Evolutionary conservation across 2,113 vertebrate species (phyloP).

Genomic region (Microcebus griseorufus): DNA sequence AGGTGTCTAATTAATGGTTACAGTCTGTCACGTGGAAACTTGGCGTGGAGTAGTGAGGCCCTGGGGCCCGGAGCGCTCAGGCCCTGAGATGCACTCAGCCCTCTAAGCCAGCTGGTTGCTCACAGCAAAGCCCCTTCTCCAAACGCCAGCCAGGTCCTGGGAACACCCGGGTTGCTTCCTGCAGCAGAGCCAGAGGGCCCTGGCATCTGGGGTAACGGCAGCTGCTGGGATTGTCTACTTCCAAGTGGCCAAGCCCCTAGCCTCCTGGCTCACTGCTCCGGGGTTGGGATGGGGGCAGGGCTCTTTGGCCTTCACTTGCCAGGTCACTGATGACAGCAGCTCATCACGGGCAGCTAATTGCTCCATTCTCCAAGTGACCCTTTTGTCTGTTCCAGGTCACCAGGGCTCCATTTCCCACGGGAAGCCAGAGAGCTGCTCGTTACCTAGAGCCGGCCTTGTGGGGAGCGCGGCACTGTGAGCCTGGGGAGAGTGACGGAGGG

Average conservation of each 20-base stretch:
- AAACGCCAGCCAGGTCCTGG: not conserved
- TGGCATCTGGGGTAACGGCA: not conserved
- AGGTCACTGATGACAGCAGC: constrained; percentile 26
- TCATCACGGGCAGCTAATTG: not conserved
- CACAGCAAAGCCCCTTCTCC: not conserved
- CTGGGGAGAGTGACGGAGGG: not conserved
- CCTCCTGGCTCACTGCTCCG: not conserved
- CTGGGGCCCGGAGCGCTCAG: not conserved
- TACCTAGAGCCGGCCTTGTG: not conserved
- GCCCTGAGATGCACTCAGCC: not conserved
- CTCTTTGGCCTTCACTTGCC: not conserved
- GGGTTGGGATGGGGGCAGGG: not conserved
- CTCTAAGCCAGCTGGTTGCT: not conserved
- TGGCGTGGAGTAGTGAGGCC: not conserved
- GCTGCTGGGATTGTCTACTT: not conserved
- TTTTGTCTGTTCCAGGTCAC: constrained; percentile 8
- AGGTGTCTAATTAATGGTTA: constrained; percentile 30
- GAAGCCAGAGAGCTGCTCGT: not conserved
- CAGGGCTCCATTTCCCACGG: not conserved
- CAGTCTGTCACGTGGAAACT: not conserved
- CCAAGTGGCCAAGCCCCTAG: not conserved
- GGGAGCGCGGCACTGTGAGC: not conserved
- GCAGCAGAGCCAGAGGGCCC: not conserved
- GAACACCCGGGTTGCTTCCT: not conserved
- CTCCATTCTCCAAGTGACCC: constrained; percentile 22